phyloP scores from a whole-genome alignment of 2,888 invertebrate species.

The Apodemia zela region DNA sequence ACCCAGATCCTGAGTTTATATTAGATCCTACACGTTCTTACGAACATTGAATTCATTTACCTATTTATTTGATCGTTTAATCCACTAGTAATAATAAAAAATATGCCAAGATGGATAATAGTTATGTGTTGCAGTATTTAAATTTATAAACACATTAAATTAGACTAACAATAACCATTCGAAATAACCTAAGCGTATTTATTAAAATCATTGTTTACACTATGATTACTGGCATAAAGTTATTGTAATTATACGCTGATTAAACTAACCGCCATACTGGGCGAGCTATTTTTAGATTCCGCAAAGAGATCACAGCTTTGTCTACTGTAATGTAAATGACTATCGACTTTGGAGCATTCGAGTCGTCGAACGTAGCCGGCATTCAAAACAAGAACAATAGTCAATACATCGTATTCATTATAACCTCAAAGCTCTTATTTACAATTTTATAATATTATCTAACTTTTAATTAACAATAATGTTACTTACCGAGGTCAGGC shows the following conservation, averaged over 20 bases:
- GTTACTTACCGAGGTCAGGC: conserved; percentile 58
- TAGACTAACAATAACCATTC: neutral
- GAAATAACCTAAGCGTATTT: neutral
- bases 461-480: conserved; percentile 24
- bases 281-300: conserved; percentile 71
- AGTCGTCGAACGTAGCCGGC: conserved; percentile 38
- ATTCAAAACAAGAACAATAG: conserved; percentile 50
- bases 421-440: conserved; percentile 50
- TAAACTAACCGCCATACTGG: conserved; percentile 62
- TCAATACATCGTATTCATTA: conserved; percentile 41
- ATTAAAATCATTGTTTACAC: conserved; percentile 6
- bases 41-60: no score
- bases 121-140: no score
- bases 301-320: conserved; percentile 73
- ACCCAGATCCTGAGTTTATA: no score
- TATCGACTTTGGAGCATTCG: conserved; percentile 48
- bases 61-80: no score
- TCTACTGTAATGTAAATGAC: conserved; percentile 69
- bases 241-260: conserved; percentile 62
- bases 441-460: conserved; percentile 23
- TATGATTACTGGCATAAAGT: neutral
- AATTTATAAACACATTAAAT: no score
- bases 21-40: no score
- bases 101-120: no score
- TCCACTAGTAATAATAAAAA: no score